Base-by-base conservation (phyloP, 2,888 invertebrate genomes). In the Ctenicera cuprea region DNA sequence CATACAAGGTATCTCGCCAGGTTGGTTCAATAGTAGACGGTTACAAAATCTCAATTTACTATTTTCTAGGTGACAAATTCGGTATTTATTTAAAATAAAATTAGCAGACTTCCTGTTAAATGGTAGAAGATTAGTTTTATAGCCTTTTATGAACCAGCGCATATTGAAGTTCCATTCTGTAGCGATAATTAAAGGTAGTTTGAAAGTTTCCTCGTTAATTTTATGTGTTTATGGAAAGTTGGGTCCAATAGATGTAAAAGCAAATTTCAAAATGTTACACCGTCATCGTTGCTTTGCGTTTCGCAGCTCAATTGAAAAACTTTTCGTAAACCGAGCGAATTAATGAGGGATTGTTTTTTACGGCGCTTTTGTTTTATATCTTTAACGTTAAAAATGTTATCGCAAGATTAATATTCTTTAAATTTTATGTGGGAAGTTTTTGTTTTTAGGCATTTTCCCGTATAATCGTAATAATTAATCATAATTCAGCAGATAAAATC, bases 131-230 rank as follows among this genome's bases (percentile, higher is more conserved):
- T 48, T 48, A 41, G 41, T 41, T 61, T 61, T 41, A 43, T n/a
- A 61, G 41, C 54, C 26, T 48, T 48, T 66, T 66, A n/a, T 66
- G 3, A 14, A 54, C 38, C 20, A 54, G 38, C 20, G 16, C 16
- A 41, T 66, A 54, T 66, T 41, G 65, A 54, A 66, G 65, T 65
- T 65, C 20, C 52, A 65, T 65, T 50, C 52, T 26, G 48, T n/a
- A 18, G 26, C 11, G 4, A 38, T 54, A 54, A 66, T 66, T 50
- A 66, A 65, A 63, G 48, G 65, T 38, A 52, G 54, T 66, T 65
- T 52, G 22, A 18, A 50, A 66, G 52, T 54, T 66, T 54, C 38
- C 65, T 66, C 65, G 30, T 66, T 66, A 66, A 66, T 66, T 50
- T 66, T 52, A 66, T 52, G 48, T 48, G 48, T 52, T 61, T 14